A percentile compares a stretch with the other conserved stretches of the same genome.
Evolutionary conservation across 2,888 invertebrate species (phyloP).

Genomic region (Lottia gigantea): DNA sequence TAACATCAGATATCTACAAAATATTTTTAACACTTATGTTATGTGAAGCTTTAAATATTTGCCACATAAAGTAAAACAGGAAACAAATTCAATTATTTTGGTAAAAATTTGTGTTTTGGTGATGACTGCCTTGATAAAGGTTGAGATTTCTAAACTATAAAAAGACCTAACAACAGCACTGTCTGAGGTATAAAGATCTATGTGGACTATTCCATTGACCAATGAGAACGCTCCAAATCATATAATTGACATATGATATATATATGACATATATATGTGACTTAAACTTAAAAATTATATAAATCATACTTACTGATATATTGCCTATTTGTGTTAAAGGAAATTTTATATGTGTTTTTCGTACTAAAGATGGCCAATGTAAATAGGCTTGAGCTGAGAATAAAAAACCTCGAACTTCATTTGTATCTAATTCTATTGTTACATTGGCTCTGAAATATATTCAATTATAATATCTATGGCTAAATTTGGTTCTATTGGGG

Average conservation of each 20-base stretch:
- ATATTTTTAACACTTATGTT: not conserved
- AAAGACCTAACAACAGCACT: too few species aligned
- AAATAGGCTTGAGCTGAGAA: slow-evolving; percentile 77
- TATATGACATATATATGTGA: not conserved
- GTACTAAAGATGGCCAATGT: slow-evolving; percentile 75
- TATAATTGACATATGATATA: not conserved
- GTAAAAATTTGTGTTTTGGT: too few species aligned
- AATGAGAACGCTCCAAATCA: not conserved
- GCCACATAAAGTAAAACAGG: too few species aligned
- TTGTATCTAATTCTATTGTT: slow-evolving; percentile 81
- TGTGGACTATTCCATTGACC: too few species aligned
- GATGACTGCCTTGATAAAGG: too few species aligned
- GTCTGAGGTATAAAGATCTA: too few species aligned
- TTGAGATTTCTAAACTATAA: too few species aligned
- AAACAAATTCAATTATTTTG: too few species aligned
- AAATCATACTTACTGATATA: slow-evolving; percentile 69
- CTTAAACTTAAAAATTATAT: too few species aligned
- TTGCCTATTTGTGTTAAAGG: slow-evolving; percentile 82
- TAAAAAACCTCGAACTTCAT: slow-evolving; percentile 76
- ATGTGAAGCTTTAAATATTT: too few species aligned
- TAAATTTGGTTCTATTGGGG: too few species aligned
- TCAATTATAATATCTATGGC: not conserved
- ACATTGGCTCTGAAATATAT: slow-evolving; percentile 75
- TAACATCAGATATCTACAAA: slow-evolving; percentile 73
- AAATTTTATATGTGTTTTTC: slow-evolving; percentile 73